Percentiles rank a stretch among this genome's conserved stretches.
phyloP scores from a whole-genome alignment of 2,113 vertebrate species.

The Sinocyclocheilus maitianheensis region DNA sequence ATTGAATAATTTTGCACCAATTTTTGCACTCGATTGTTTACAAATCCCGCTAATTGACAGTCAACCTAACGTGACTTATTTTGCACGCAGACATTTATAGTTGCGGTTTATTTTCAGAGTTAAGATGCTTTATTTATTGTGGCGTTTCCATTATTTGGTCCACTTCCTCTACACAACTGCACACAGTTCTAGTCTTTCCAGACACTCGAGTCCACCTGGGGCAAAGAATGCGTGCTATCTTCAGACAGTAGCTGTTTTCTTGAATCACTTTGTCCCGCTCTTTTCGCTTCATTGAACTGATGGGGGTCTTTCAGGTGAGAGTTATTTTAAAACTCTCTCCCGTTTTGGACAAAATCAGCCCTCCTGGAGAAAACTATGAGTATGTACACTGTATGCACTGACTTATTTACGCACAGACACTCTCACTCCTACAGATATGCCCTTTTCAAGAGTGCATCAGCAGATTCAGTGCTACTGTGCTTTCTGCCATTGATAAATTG shows the following conservation, averaged over 20 bases:
- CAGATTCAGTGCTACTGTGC: not conserved
- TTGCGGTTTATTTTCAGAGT: not conserved
- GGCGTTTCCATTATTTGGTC: not conserved
- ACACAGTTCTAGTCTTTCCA: constrained; percentile 3
- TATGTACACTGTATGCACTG: not conserved
- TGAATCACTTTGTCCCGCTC: not conserved
- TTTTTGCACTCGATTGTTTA: not conserved
- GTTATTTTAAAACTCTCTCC: not conserved
- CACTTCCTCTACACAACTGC: not conserved
- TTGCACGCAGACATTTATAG: not conserved
- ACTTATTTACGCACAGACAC: not conserved
- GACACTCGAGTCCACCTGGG: not conserved
- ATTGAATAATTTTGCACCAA: not conserved
- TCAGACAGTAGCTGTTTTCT: constrained; percentile 9
- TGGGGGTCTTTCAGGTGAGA: constrained; percentile 1
- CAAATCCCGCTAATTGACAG: not conserved
- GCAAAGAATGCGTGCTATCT: not conserved
- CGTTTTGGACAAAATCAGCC: not conserved
- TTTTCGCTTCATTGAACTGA: constrained; percentile 9
- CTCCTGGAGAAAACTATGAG: not conserved
- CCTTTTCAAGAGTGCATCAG: not conserved
- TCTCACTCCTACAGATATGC: constrained; percentile 3
- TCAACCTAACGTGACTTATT: not conserved
- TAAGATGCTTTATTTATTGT: not conserved
- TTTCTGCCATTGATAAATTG: not conserved